These are phyloP conservation scores for Diglossa cyanea DNA, from an alignment of 2,797 vertebrate genomes.

Conservation along the genomic window DNA sequence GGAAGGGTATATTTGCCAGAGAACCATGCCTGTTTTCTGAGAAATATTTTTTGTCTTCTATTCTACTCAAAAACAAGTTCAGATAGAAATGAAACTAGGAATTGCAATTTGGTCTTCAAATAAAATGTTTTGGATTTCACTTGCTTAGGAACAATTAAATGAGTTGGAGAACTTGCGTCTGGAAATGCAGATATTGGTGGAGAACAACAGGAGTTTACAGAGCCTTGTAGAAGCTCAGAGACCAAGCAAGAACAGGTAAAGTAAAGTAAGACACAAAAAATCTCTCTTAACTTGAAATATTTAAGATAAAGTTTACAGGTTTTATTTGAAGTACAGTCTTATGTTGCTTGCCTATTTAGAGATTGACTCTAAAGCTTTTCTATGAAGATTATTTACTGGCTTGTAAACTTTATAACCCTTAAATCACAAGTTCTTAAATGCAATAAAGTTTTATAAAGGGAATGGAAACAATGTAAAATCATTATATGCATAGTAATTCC, in stretches of 20 bases:
- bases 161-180: conserved; percentile 83
- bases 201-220: conserved; percentile 83
- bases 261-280: neutral
- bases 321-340: neutral
- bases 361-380: neutral
- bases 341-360: neutral
- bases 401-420: neutral
- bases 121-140: neutral
- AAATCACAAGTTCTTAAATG: neutral
- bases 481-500: neutral
- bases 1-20: neutral
- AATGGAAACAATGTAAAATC: neutral
- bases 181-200: conserved; percentile 85
- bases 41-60: neutral
- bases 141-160: conserved; percentile 81
- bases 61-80: neutral
- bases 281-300: neutral
- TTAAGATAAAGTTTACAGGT: neutral
- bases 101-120: neutral
- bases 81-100: neutral
- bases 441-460: neutral
- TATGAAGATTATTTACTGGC: neutral
- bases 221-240: conserved; percentile 64
- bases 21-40: neutral
- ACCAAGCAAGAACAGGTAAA: conserved; percentile 66